Evolutionary conservation across 2,797 vertebrate species (phyloP).

Genomic region (Cirrhinus molitorella): DNA sequence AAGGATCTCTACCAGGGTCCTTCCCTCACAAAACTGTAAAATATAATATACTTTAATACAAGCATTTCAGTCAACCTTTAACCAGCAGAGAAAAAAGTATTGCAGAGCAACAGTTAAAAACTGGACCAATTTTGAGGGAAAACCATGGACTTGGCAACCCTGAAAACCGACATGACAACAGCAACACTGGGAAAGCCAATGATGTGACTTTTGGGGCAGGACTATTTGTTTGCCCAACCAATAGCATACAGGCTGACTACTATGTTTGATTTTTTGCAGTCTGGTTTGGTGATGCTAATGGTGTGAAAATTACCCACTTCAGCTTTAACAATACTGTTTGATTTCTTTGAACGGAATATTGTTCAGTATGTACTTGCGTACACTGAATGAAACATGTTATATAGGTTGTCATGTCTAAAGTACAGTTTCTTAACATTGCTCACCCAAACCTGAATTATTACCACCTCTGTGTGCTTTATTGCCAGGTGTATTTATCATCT

Average conservation of each 20-base stretch:
- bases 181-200: not conserved
- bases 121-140: not conserved
- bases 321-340: not conserved
- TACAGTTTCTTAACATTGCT: not conserved
- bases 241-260: not conserved
- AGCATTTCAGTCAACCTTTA: not conserved
- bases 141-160: not conserved
- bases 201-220: not conserved
- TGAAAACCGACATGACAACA: not conserved
- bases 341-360: not conserved
- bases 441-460: not conserved
- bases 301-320: not conserved
- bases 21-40: not conserved
- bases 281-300: not conserved
- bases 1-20: not conserved
- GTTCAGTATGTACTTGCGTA: not conserved
- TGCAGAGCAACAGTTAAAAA: not conserved
- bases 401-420: not conserved
- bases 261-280: not conserved
- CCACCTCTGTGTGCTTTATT: conserved; percentile 49
- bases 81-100: not conserved
- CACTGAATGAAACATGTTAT: not conserved
- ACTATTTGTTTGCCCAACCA: not conserved
- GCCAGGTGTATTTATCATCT: conserved; percentile 98
- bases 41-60: no score